A percentile compares a stretch with the other conserved stretches of the same genome.
phyloP scores from a whole-genome alignment of 2,888 invertebrate species.

The Eupithecia dodoneata region DNA sequence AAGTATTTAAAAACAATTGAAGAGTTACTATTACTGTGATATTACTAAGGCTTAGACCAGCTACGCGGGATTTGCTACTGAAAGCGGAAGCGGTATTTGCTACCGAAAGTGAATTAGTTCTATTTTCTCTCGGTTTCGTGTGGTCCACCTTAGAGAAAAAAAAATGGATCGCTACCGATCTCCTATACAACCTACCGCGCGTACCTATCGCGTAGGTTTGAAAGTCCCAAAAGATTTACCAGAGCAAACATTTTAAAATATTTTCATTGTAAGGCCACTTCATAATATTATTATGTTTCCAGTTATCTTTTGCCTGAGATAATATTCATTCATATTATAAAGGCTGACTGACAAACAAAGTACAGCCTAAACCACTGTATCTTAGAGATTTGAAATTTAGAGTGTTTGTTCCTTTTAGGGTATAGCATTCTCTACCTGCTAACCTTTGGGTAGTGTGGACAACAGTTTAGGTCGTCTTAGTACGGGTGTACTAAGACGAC shows the following conservation, averaged over 20 bases:
- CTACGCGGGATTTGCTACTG: neutral
- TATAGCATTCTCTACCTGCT: too few species aligned
- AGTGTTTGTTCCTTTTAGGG: too few species aligned
- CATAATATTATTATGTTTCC: too few species aligned
- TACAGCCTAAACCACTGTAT: too few species aligned
- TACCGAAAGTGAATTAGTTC: neutral
- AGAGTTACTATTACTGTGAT: neutral
- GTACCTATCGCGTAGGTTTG: neutral
- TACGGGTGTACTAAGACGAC: too few species aligned
- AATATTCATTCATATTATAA: too few species aligned
- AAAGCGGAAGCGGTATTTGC: neutral
- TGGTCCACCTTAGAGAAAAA: neutral
- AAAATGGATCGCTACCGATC: neutral
- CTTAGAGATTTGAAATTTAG: too few species aligned
- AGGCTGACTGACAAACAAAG: too few species aligned
- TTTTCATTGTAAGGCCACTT: neutral
- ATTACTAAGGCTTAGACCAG: neutral
- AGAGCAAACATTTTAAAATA: neutral
- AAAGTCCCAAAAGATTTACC: neutral
- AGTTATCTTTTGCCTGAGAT: too few species aligned
- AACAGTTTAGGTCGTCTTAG: too few species aligned
- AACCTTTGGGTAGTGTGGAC: too few species aligned
- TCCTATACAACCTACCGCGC: neutral
- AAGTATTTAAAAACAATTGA: constrained; percentile 33
- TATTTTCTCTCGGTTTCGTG: neutral